These are phyloP conservation scores for Cactoblastis cactorum DNA, from an alignment of 2,888 invertebrate genomes.

Conservation along the genomic window DNA sequence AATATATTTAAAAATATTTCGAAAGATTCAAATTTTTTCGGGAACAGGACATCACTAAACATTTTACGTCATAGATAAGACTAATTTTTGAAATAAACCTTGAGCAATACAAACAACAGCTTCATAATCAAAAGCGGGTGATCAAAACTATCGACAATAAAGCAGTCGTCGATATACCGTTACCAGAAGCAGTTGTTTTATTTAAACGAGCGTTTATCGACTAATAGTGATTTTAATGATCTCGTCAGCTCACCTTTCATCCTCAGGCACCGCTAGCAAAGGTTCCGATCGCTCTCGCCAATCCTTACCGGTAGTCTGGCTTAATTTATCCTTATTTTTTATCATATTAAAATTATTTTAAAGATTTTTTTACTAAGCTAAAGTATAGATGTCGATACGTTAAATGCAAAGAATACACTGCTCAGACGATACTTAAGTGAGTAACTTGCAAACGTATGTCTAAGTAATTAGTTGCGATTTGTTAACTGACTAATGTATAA, in stretches of 20 bases:
- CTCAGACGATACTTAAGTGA: conserved; percentile 28
- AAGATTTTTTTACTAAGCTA: background rate
- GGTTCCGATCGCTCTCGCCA: conserved; percentile 63
- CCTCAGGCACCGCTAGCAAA: conserved; percentile 68
- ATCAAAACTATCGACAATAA: conserved; percentile 15
- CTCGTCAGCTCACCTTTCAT: conserved; percentile 71
- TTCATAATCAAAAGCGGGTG: background rate
- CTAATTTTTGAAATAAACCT: background rate
- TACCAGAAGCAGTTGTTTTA: conserved; percentile 47
- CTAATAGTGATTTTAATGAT: conserved; percentile 69
- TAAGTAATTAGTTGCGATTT: conserved; percentile 51
- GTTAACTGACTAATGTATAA: conserved; percentile 37
- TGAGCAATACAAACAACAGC: background rate
- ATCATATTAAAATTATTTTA: conserved; percentile 28
- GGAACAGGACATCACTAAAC: too few species aligned
- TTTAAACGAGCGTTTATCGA: conserved; percentile 50
- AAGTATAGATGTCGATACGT: conserved; percentile 8
- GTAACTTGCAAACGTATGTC: conserved; percentile 33
- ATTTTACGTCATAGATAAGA: background rate
- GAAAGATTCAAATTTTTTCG: too few species aligned
- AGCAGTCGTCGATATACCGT: conserved; percentile 43
- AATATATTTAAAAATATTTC: too few species aligned
- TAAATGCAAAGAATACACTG: conserved; percentile 35
- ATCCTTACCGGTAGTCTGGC: conserved; percentile 56
- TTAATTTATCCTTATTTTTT: conserved; percentile 70